These are phyloP conservation scores for Lasioglossum lativentre DNA, from an alignment of 2,888 invertebrate species.

Conservation along the genomic window DNA sequence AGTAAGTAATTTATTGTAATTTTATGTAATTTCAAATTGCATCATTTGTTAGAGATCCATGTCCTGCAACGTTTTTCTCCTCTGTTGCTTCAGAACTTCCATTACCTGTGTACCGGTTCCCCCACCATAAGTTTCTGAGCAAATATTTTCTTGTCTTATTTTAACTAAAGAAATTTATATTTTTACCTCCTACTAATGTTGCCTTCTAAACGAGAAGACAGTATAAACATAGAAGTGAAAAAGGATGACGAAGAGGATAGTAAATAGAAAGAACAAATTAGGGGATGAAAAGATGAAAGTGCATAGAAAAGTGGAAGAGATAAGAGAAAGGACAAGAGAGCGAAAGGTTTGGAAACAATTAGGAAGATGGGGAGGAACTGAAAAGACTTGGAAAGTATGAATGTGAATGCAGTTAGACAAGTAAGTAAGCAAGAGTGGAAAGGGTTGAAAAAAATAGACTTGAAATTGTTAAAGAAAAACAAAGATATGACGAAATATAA, in stretches of 20 bases:
- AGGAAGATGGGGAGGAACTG: background rate
- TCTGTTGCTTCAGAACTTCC: no score
- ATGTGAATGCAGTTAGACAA: background rate
- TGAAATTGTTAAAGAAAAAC: background rate
- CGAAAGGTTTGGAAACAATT: background rate
- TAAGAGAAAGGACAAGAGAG: background rate
- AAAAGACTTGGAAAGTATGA: background rate
- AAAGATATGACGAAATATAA: background rate
- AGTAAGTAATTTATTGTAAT: background rate
- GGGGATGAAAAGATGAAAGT: background rate
- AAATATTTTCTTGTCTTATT: no score
- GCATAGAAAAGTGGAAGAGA: background rate
- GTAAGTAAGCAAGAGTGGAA: background rate
- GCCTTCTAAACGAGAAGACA: background rate
- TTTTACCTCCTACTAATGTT: no score
- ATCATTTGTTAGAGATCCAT: background rate
- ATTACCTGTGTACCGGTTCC: no score
- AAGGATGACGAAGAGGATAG: background rate
- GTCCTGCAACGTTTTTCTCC: no score
- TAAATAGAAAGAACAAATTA: background rate
- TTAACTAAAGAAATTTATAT: no score
- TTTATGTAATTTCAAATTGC: background rate
- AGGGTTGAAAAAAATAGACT: background rate
- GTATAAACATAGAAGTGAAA: background rate
- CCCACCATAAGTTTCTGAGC: no score